Percentiles rank a stretch among this genome's conserved stretches.
Evolutionary conservation across 2,113 vertebrate genomes (phyloP).

Genomic region (Arizona elegans): DNA sequence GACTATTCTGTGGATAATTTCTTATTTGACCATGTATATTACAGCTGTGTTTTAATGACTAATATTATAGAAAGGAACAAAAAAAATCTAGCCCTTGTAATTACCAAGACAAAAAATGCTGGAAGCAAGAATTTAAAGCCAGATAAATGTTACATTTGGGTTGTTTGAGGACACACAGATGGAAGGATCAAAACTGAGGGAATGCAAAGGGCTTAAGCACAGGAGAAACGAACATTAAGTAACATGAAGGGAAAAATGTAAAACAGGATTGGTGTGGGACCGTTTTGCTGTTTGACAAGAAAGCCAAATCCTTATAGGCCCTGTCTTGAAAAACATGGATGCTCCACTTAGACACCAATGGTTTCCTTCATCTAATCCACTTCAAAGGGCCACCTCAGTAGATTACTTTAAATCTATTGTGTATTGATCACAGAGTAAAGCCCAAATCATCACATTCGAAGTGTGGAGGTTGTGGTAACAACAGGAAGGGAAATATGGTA

Average conservation of each 20-base stretch:
- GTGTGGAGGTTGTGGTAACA: not conserved
- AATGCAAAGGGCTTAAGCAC: not conserved
- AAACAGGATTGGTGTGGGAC: not conserved
- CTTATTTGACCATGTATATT: not conserved
- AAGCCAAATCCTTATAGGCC: not conserved
- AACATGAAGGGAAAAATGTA: not conserved
- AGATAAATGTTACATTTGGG: not conserved
- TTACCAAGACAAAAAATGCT: not conserved
- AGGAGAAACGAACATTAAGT: not conserved
- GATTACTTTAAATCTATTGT: not conserved
- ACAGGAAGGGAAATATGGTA: not conserved
- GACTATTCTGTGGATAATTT: not conserved
- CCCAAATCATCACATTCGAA: not conserved
- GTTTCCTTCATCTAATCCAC: not conserved
- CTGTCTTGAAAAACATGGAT: not conserved
- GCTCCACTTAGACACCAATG: not conserved
- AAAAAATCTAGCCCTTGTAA: constrained; percentile 18
- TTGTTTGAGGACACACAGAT: not conserved
- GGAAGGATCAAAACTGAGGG: not conserved
- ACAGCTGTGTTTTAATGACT: not conserved
- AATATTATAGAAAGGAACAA: not conserved
- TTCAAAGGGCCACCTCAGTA: not conserved
- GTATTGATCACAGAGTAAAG: not conserved
- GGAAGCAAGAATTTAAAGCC: not conserved
- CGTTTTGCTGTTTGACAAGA: not conserved